Percentiles rank a stretch among this genome's conserved stretches.
Evolutionary conservation across 2,113 vertebrate genomes (phyloP).

Genomic region (Galbula dea): DNA sequence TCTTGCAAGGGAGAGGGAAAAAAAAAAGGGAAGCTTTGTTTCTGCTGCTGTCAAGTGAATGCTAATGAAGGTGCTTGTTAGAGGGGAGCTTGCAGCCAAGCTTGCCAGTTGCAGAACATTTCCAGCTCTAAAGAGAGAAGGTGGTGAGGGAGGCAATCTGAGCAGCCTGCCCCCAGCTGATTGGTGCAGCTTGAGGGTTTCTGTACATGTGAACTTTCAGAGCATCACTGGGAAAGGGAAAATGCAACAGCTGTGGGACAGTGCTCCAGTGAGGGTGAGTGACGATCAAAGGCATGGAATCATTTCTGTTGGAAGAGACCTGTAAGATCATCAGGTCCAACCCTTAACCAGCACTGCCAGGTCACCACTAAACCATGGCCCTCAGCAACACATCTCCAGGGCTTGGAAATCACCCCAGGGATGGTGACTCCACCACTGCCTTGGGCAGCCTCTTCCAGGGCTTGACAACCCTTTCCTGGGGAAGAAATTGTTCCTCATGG

Average conservation of each 20-base stretch:
- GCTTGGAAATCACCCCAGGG: too few species aligned
- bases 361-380: too few species aligned
- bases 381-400: too few species aligned
- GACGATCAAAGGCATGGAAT: too few species aligned
- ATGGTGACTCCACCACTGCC: too few species aligned
- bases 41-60: not conserved
- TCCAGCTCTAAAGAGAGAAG: not conserved
- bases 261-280: too few species aligned
- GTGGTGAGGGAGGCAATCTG: not conserved
- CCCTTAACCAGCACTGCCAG: too few species aligned
- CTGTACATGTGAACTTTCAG: rapidly evolving
- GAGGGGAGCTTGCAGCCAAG: not conserved
- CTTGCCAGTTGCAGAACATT: not conserved
- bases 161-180: rapidly evolving
- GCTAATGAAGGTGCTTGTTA: not conserved
- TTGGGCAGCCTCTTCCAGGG: too few species aligned
- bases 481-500: too few species aligned
- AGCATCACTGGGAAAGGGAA: not conserved
- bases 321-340: too few species aligned
- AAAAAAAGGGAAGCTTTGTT: not conserved
- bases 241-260: not conserved
- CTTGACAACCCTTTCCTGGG: too few species aligned
- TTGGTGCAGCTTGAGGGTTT: not conserved
- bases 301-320: too few species aligned
- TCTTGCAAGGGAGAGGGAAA: not conserved